Evolutionary conservation across 2,113 vertebrate genomes (phyloP).

Genomic region (Anoplopoma fimbria): DNA sequence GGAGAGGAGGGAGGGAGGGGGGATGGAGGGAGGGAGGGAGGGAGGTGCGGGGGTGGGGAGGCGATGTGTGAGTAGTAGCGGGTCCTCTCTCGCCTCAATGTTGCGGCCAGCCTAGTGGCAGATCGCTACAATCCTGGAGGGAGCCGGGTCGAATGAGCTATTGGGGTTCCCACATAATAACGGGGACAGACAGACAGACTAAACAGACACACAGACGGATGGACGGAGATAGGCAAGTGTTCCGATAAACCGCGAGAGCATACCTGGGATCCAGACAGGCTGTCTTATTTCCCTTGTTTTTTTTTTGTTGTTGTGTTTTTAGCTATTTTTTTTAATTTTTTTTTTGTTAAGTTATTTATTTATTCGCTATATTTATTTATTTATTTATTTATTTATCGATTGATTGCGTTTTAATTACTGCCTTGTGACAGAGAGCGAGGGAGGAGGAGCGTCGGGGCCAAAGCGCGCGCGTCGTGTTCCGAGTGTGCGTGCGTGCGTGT

Average conservation of each 20-base stretch:
- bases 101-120: constrained; percentile 86
- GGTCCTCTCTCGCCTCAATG: constrained; percentile 84
- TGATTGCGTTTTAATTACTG: constrained; percentile 89
- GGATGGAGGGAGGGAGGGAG: constrained; percentile 15
- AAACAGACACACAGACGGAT: constrained; percentile 85
- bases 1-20: constrained; percentile 22
- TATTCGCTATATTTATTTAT: constrained; percentile 61
- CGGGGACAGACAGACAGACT: constrained; percentile 78
- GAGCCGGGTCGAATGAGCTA: constrained; percentile 84
- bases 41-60: constrained; percentile 71
- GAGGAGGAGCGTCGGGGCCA: constrained; percentile 81
- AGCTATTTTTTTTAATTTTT: constrained; percentile 55
- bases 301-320: constrained; percentile 25
- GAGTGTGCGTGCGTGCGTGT: constrained; percentile 13
- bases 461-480: constrained; percentile 69
- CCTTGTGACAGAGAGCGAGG: constrained; percentile 81
- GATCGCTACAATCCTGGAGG: constrained; percentile 86
- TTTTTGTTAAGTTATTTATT: constrained; percentile 62
- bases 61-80: constrained; percentile 86
- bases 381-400: constrained; percentile 83
- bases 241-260: constrained; percentile 73
- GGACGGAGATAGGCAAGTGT: constrained; percentile 88
- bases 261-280: constrained; percentile 64
- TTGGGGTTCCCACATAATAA: constrained; percentile 84
- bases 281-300: constrained; percentile 33